Evolutionary conservation across 2,888 invertebrate genomes (phyloP), one percentile per base, ranked within the genome.

Genomic region (Tetragonula carbonaria): DNA sequence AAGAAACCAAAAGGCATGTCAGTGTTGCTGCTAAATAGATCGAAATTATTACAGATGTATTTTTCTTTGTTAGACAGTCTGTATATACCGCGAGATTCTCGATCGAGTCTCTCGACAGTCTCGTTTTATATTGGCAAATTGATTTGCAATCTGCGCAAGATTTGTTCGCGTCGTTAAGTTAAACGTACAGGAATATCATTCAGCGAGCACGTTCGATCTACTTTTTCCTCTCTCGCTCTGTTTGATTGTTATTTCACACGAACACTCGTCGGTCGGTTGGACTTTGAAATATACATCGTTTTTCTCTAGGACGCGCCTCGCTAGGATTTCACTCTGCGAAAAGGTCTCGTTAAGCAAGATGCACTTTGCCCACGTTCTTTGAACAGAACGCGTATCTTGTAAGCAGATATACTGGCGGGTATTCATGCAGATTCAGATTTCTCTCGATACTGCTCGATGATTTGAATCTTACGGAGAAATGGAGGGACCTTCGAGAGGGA

Each of bases 171-270:
- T 21, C 28, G 50, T 33, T 67, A 45, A 23, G 45, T 2, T 38
- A 55, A 67, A 55, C 23, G 21, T 18, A 16, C 3, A 38, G 33
- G 50, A 57, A n/a, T 16, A 67, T 28, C 45, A 6, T 45, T 38
- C n/a, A 67, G 23, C 67, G 21, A 50, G 55, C 23, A 33, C 53
- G 65, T n/a, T 33, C 33, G 28, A 28, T 28, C 28, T 28, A 28
- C 28, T 28, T 28, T 28, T 28, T 28, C 28, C 28, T 28, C 4
- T 13, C 68, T 16, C 6, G 57, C 23, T 50, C 28, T 11, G 21
- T 38, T 28, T 28, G 45, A 67, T 75, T 67, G 75, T 75, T 67
- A 67, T 59, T 59, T 75, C 50, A n/a, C 50, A 57, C 57, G 50
- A 67, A 57, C 50, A 16, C 57, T 75, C 8, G 75, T 59, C 57